These are phyloP conservation scores for Coleophora deauratella DNA, from an alignment of 2,888 invertebrate species.

Conservation along the genomic window DNA sequence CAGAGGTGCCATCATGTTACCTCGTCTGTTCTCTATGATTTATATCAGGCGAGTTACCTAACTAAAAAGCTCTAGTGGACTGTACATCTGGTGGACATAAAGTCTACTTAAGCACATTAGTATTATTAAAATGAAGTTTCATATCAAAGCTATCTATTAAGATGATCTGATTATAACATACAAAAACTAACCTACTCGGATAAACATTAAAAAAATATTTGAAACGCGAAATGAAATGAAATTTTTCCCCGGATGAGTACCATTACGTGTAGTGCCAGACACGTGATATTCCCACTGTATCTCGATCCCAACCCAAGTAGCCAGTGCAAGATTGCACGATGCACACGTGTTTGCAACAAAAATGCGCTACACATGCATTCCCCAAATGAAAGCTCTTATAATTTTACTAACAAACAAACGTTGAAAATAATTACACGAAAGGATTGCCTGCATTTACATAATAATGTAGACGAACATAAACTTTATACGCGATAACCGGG, in stretches of 20 bases:
- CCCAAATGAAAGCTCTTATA: conserved; percentile 51
- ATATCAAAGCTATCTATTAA: too few relatives aligned
- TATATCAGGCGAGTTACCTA: too few relatives aligned
- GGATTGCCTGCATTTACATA: conserved; percentile 58
- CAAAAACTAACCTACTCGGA: too few relatives aligned
- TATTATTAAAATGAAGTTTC: too few relatives aligned
- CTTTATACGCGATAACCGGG: conserved; percentile 59
- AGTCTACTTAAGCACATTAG: too few relatives aligned
- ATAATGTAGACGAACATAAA: conserved; percentile 64
- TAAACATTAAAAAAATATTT: conserved; percentile 5
- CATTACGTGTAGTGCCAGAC: background rate
- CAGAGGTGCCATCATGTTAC: too few relatives aligned
- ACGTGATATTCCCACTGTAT: background rate
- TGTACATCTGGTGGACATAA: too few relatives aligned
- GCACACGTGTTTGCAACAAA: conserved; percentile 35
- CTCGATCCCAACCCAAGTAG: background rate
- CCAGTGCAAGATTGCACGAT: conserved; percentile 1
- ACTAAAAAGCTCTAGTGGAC: too few relatives aligned
- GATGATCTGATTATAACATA: conserved; percentile 5
- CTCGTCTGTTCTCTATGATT: too few relatives aligned
- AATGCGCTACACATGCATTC: conserved; percentile 46
- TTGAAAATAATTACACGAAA: conserved; percentile 59
- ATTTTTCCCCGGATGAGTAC: background rate
- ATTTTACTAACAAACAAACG: conserved; percentile 48
- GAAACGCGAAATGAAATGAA: conserved; percentile 6